phyloP scores from a whole-genome alignment of 1,140 invertebrate species.

The Campoletis sonorensis region DNA sequence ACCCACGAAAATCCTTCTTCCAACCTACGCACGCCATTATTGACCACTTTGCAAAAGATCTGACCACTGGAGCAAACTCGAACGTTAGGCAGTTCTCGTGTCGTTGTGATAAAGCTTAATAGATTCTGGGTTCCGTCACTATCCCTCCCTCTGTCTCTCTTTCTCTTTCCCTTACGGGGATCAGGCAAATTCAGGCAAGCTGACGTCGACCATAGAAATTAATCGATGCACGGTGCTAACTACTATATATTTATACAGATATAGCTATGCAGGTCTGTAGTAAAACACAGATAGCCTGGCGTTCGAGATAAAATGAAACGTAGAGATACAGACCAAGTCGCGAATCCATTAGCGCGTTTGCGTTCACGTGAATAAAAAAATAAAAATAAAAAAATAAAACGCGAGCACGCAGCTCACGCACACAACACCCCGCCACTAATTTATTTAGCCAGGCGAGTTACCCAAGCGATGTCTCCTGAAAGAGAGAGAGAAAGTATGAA shows the following conservation, averaged over 20 bases:
- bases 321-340: conserved; percentile 29
- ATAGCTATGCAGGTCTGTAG: not conserved
- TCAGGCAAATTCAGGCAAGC: conserved; percentile 1
- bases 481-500: not conserved
- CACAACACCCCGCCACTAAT: conserved; percentile 55
- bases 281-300: conserved; percentile 34
- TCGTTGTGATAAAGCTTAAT: conserved; percentile 43
- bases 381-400: conserved; percentile 48
- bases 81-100: conserved; percentile 26
- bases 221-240: conserved; percentile 42
- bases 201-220: conserved; percentile 39
- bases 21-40: conserved; percentile 2
- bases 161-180: too few relatives aligned
- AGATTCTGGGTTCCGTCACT: conserved; percentile 13
- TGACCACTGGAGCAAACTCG: conserved; percentile 8
- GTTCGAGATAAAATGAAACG: conserved; percentile 40
- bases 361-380: conserved; percentile 50
- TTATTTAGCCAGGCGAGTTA: conserved; percentile 58
- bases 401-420: conserved; percentile 35
- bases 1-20: not conserved
- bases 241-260: conserved; percentile 43
- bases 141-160: not conserved
- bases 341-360: conserved; percentile 57
- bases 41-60: conserved; percentile 5
- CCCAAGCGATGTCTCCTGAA: conserved; percentile 29